phyloP scores from a whole-genome alignment of 2,888 invertebrate genomes.

The Rugalucina vietnamica region DNA sequence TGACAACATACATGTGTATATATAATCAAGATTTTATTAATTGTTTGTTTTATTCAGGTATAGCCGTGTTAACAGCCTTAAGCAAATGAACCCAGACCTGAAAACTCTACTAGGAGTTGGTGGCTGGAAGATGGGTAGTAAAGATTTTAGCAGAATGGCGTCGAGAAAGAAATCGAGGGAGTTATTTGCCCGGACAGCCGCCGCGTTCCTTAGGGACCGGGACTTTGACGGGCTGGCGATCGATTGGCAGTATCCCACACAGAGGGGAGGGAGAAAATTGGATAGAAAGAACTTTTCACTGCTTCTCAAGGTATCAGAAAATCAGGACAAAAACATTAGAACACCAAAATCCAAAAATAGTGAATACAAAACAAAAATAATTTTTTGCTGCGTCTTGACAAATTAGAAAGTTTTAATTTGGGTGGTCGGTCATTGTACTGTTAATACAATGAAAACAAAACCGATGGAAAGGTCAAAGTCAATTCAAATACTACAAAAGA shows the following conservation, averaged over 20 bases:
- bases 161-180: conserved; percentile 25
- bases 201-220: conserved; percentile 45
- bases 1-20: no score
- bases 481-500: no score
- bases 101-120: conserved; percentile 94
- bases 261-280: conserved; percentile 38
- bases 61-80: conserved; percentile 46
- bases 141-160: conserved; percentile 80
- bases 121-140: conserved; percentile 96
- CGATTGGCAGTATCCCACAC: conserved; percentile 63
- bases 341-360: no score
- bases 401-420: no score
- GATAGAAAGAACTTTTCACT: conserved; percentile 52
- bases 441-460: no score
- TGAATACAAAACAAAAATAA: no score
- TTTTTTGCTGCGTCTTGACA: no score
- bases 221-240: conserved; percentile 59
- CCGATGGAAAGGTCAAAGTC: no score
- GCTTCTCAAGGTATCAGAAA: conserved; percentile 54
- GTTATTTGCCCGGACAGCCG: conserved; percentile 41
- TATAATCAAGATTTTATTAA: no score
- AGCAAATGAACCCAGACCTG: conserved; percentile 85
- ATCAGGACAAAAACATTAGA: no score
- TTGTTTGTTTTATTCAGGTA: conserved; percentile 42
- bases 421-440: no score